phyloP scores from a whole-genome alignment of 2,113 vertebrate species.

The Gobiocypris rarus region DNA sequence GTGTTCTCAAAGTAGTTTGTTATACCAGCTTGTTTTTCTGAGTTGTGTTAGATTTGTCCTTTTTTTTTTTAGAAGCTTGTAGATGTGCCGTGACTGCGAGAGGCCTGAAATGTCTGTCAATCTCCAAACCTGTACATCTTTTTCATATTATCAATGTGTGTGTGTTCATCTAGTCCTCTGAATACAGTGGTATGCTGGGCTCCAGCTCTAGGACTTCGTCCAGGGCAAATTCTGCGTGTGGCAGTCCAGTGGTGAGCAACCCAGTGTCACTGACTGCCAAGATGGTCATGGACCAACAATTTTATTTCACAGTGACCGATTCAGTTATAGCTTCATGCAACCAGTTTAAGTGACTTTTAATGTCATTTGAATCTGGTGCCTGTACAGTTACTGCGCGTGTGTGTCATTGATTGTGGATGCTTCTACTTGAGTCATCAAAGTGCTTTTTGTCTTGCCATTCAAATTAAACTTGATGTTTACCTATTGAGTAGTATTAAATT shows the following conservation, averaged over 20 bases:
- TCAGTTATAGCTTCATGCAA: background rate
- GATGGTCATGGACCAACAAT: background rate
- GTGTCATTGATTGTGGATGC: background rate
- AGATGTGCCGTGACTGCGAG: background rate
- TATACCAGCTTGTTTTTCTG: background rate
- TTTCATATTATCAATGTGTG: background rate
- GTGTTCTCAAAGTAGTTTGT: background rate
- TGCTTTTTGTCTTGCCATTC: background rate
- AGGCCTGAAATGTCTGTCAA: background rate
- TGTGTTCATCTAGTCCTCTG: slow-evolving; percentile 78
- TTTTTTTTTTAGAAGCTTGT: background rate
- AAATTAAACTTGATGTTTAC: background rate
- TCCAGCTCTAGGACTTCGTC: slow-evolving; percentile 89
- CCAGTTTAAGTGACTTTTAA: background rate
- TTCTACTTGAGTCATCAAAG: background rate
- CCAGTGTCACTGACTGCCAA: background rate
- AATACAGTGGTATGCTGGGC: slow-evolving; percentile 83
- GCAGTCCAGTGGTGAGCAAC: slow-evolving; percentile 95
- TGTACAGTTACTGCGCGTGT: too few species aligned
- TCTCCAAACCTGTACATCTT: background rate
- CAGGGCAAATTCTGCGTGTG: slow-evolving; percentile 88
- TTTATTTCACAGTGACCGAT: background rate
- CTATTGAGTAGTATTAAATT: background rate
- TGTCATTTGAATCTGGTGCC: background rate
- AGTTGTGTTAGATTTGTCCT: background rate